A percentile compares a stretch with the other conserved stretches of the same genome.
Evolutionary conservation across 2,888 invertebrate genomes (phyloP).

Genomic region (Dicyrtomina minuta): DNA sequence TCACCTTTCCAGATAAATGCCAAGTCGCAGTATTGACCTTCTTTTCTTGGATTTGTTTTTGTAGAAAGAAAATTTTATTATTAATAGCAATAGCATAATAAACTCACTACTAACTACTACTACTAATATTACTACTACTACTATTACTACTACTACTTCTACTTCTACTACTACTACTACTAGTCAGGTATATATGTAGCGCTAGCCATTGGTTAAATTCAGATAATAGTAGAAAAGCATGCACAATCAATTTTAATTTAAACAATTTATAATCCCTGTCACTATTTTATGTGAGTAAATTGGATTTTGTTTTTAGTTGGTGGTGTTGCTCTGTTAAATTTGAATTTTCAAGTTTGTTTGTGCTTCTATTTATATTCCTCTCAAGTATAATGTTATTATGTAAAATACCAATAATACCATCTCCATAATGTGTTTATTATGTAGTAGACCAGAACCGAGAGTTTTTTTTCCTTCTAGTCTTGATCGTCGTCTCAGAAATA

Average conservation of each 20-base stretch:
- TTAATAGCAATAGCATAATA: background rate
- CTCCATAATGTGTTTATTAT: background rate
- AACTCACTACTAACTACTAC: background rate
- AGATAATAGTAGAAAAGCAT: background rate
- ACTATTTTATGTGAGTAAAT: background rate
- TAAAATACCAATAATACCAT: background rate
- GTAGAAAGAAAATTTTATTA: conserved; percentile 1
- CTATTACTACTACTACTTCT: no score
- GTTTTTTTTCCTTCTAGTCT: conserved; percentile 13
- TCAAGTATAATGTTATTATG: background rate
- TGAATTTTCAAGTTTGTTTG: no score
- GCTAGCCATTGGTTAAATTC: background rate
- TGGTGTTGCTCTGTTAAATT: no score
- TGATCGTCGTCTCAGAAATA: conserved; percentile 19
- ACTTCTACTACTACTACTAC: no score
- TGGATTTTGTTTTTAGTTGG: no score
- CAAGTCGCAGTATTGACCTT: conserved; percentile 20
- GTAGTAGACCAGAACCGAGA: background rate
- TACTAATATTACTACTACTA: no score
- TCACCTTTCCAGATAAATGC: conserved; percentile 10
- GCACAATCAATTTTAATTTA: conserved; percentile 12
- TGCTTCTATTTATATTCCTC: background rate
- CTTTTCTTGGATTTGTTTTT: conserved; percentile 14
- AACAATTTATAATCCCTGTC: background rate
- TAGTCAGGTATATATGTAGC: background rate